Percentiles rank a stretch among this genome's conserved stretches.
Conservation (phyloP, 53 echinoderm and acorn worm genomes). For the Temnopleurus reevesii region DNA sequence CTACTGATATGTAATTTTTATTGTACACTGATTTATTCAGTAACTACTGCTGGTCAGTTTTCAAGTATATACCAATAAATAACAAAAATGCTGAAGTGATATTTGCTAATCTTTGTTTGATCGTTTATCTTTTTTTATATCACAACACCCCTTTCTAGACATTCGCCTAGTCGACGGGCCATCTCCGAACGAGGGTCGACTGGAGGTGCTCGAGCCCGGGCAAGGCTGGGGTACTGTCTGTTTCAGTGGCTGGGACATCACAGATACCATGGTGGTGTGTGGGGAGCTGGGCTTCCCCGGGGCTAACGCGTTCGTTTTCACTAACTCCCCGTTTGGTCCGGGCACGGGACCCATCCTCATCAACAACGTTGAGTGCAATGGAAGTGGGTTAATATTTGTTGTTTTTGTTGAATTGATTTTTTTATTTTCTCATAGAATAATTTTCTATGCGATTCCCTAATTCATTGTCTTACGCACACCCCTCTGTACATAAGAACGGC, state of each 20-base stretch:
- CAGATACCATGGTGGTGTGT: constrained; percentile 70
- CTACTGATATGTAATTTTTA: no score
- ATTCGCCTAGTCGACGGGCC: constrained; percentile 73
- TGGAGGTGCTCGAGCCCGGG: constrained; percentile 64
- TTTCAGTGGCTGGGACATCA: constrained; percentile 55
- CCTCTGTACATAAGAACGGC: no score
- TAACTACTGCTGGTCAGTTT: no score
- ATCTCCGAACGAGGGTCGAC: constrained; percentile 71
- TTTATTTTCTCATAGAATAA: neutral
- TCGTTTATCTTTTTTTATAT: no score
- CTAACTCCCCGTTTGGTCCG: constrained; percentile 22
- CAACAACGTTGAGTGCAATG: constrained; percentile 24
- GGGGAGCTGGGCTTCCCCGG: constrained; percentile 70
- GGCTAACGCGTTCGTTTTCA: constrained; percentile 52
- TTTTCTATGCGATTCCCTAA: no score
- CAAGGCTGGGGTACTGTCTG: constrained; percentile 75
- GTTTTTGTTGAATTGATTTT: neutral
- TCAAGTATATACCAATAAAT: no score
- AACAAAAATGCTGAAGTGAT: no score
- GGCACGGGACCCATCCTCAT: neutral
- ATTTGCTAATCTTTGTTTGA: no score
- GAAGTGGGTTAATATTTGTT: no score
- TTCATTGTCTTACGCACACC: no score
- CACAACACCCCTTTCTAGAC: no score
- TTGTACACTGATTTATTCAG: no score